Evolutionary conservation across 2,797 vertebrate genomes (phyloP).

Genomic region (Squalus acanthias): DNA sequence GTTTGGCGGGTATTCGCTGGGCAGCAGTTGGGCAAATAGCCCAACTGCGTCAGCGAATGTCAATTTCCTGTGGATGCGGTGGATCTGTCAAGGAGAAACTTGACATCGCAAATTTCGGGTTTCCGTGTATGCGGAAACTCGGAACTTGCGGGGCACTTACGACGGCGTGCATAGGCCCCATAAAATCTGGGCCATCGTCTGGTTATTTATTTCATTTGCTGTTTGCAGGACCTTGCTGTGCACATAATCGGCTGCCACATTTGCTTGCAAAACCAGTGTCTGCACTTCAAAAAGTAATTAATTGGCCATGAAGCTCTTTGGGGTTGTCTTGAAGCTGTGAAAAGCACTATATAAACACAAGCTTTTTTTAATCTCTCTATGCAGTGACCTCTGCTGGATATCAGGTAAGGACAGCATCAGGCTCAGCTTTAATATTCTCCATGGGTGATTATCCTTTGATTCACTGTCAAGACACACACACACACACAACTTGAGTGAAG

Average conservation of each 20-base stretch:
- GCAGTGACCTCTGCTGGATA: neutral
- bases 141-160: too few relatives aligned
- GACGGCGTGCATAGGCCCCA: too few relatives aligned
- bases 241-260: neutral
- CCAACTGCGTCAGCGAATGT: too few relatives aligned
- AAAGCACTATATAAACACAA: neutral
- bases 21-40: too few relatives aligned
- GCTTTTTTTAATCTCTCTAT: neutral
- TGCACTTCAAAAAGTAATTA: neutral
- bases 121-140: too few relatives aligned
- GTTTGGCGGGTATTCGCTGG: too few relatives aligned
- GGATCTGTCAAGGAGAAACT: too few relatives aligned
- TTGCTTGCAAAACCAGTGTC: neutral
- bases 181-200: too few relatives aligned
- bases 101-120: too few relatives aligned
- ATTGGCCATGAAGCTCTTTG: neutral
- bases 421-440: neutral
- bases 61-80: too few relatives aligned
- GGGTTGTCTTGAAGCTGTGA: neutral
- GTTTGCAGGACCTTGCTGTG: neutral
- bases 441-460: neutral
- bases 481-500: neutral
- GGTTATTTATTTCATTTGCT: too few relatives aligned
- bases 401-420: neutral
- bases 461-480: neutral